Conservation (phyloP, 2,888 invertebrate genomes). For the Paralinhomoeus sp. region DNA sequence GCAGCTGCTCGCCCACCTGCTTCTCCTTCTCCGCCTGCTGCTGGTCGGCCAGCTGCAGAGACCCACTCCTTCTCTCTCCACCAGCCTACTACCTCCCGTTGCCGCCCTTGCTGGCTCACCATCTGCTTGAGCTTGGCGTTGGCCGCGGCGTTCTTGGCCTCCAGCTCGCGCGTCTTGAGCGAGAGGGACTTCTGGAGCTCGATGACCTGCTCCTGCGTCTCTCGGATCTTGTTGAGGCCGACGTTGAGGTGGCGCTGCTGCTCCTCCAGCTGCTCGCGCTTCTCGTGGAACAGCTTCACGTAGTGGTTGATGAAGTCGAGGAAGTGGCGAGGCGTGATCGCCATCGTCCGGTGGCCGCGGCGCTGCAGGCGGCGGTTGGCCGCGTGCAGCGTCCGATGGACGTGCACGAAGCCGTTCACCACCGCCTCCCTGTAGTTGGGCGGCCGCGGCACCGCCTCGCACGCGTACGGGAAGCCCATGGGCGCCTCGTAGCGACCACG, state of each 20-base stretch:
- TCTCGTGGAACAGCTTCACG: conserved; percentile 82
- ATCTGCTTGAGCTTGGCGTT: conserved; percentile 97
- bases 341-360: conserved; percentile 79
- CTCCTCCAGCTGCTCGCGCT: conserved; percentile 88
- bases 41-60: conserved; percentile 14
- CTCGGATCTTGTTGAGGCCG: conserved; percentile 90
- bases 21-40: conserved; percentile 96
- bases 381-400: conserved; percentile 74
- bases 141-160: conserved; percentile 93
- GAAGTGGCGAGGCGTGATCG: conserved; percentile 91
- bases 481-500: conserved; percentile 59
- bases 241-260: conserved; percentile 95
- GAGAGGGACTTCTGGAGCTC: conserved; percentile 97
- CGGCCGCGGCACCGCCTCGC: conserved; percentile 26
- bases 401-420: conserved; percentile 93
- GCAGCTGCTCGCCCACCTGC: conserved; percentile 87
- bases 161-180: conserved; percentile 55
- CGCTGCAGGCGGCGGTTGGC: conserved; percentile 73
- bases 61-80: neutral
- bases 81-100: neutral
- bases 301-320: conserved; percentile 97
- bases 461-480: conserved; percentile 68
- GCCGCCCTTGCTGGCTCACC: conserved; percentile 35
- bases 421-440: conserved; percentile 51
- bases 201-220: conserved; percentile 96